Percentiles rank a stretch among this genome's conserved stretches.
phyloP scores from a whole-genome alignment of 64 coral and sea anemone genomes.

The Porites lutea region DNA sequence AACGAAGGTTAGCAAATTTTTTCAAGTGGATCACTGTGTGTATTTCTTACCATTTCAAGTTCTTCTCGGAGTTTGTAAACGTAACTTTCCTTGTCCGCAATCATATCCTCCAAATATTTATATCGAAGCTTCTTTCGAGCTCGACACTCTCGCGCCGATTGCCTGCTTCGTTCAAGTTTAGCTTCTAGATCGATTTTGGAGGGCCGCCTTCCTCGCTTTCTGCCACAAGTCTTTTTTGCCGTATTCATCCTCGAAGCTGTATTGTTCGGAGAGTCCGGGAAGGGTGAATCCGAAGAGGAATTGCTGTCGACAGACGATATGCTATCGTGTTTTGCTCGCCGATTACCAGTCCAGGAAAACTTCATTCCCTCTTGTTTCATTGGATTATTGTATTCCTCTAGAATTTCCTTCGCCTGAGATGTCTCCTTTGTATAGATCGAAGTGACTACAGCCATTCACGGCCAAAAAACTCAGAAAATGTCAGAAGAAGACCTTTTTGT shows the following conservation, averaged over 20 bases:
- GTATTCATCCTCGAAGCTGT: slow-evolving; percentile 67
- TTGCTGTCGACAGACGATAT: slow-evolving; percentile 98
- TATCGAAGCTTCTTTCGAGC: slow-evolving; percentile 97
- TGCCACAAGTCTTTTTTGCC: slow-evolving; percentile 75
- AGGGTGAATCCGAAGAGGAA: slow-evolving; percentile 86
- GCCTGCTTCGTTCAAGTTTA: slow-evolving; percentile 96
- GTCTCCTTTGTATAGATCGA: neutral
- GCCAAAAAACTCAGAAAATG: slow-evolving; percentile 16
- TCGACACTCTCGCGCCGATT: slow-evolving; percentile 95
- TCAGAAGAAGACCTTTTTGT: neutral
- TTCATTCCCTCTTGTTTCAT: slow-evolving; percentile 51
- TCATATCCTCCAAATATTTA: slow-evolving; percentile 87
- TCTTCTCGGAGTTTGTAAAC: slow-evolving; percentile 92
- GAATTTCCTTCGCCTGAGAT: slow-evolving; percentile 72
- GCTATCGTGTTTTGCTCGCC: slow-evolving; percentile 97
- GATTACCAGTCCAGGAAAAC: slow-evolving; percentile 70
- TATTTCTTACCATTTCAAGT: slow-evolving; percentile 84
- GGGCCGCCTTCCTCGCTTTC: slow-evolving; percentile 92
- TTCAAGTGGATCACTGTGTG: neutral
- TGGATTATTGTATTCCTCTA: slow-evolving; percentile 60
- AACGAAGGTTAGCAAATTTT: slow-evolving; percentile 12
- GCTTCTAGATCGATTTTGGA: slow-evolving; percentile 98
- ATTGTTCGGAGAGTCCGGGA: slow-evolving; percentile 61
- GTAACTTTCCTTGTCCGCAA: slow-evolving; percentile 89
- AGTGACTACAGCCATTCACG: slow-evolving; percentile 10